Evolutionary conservation across 2,888 invertebrate species (phyloP).

Genomic region (Sturmia bella): DNA sequence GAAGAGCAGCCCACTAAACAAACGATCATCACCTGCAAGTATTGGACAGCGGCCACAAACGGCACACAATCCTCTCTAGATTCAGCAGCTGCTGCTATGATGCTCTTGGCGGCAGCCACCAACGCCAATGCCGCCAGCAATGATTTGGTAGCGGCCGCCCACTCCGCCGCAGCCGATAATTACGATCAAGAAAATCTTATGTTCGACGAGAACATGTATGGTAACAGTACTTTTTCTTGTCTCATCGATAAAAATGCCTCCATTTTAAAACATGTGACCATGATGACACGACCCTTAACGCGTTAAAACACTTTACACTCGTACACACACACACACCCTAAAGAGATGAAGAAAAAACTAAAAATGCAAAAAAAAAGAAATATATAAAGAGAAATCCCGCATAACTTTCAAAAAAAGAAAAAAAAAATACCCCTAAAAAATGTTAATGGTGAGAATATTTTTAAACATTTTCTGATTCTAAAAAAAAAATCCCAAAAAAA

Average conservation of each 20-base stretch:
- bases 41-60: constrained; percentile 74
- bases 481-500: constrained; percentile 20
- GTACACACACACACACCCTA: constrained; percentile 14
- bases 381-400: background rate
- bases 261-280: constrained; percentile 77
- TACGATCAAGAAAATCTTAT: constrained; percentile 52
- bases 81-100: constrained; percentile 70
- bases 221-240: constrained; percentile 71
- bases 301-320: constrained; percentile 72
- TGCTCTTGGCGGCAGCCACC: constrained; percentile 64
- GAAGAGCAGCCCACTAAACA: constrained; percentile 64
- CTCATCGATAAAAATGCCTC: constrained; percentile 76
- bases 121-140: constrained; percentile 56
- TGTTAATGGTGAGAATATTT: constrained; percentile 54
- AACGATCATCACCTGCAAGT: constrained; percentile 78
- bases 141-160: constrained; percentile 41
- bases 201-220: constrained; percentile 61
- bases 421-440: background rate
- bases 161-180: constrained; percentile 1
- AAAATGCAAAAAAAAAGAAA: constrained; percentile 19
- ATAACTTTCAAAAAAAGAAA: background rate
- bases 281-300: constrained; percentile 77
- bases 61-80: constrained; percentile 70
- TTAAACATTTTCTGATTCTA: constrained; percentile 27
- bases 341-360: constrained; percentile 32